Evolutionary conservation across 2,797 vertebrate species (phyloP), one percentile per base, ranked within the genome.

Genomic region (Rhynchotus rufescens): DNA sequence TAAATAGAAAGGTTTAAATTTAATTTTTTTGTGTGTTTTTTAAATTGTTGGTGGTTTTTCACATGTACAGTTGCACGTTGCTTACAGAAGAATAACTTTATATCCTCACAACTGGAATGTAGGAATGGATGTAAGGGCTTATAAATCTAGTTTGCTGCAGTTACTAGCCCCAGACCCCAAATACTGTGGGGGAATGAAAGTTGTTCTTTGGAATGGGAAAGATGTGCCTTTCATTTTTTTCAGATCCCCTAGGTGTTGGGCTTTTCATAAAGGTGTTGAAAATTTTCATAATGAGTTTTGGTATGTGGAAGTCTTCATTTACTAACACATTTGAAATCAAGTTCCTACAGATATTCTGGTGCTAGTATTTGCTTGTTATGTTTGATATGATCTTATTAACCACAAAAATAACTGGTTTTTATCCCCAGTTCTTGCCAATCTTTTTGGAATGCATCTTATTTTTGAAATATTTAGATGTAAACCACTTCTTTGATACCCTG

Each of bases 1-100:
- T 88, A 96, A 90, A 89, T 57, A 78, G 67, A 91, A 95, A 83
- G 62, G 67, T 84, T 88, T 77, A 52, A 28, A 68, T 90, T 80
- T 56, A 0, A 42, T 2, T 1, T 2, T 1, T 69, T 32, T 60
- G 69, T 40, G n/a, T 49, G 49, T 56, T 80, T 76, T 28, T 65
- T 45, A 32, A 2, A 0, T 38, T 49, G 22, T 7, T 49, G 47
- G n/a, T 67, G n/a, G 36, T 61, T 83, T 71, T 45, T 68, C 45
- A n/a, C 2, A 0, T 34, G n/a, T 67, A 25, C 68, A 61, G 62
- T 38, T 54, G 72, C 84, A 32, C 32, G 54, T 61, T 68, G 30
- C 51, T n/a, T 69, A 28, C 23, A 12, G 73, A 54, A 56, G 52
- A 76, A 26, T 62, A 72, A 28, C 59, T n/a, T 84, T 34, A 17